Conservation (phyloP, 2,888 invertebrate species). For the Eudasyphora cyanicolor region DNA sequence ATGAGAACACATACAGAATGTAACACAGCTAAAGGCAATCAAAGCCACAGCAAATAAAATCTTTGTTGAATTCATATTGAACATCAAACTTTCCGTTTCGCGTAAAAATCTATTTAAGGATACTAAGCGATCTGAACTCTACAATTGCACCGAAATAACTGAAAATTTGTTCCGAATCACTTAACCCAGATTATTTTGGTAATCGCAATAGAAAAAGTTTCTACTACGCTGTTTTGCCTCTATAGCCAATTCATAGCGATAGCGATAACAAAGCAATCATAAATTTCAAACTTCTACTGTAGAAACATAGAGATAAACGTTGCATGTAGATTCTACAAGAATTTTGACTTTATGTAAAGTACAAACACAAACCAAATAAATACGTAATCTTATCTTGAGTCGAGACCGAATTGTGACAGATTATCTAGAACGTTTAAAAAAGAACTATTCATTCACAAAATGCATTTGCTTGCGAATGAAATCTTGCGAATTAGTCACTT, state of each 20-base stretch:
- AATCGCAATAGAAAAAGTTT: too few species aligned
- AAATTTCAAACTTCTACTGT: neutral
- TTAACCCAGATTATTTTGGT: neutral
- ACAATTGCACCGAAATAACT: slow-evolving; percentile 3
- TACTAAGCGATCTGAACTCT: neutral
- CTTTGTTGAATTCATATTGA: slow-evolving; percentile 62
- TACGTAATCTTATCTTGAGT: neutral
- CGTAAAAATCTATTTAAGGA: neutral
- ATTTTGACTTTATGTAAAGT: neutral
- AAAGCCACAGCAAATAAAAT: slow-evolving; percentile 55
- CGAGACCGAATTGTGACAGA: neutral
- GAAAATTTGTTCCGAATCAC: neutral
- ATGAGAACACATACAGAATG: slow-evolving; percentile 58
- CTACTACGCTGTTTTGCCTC: neutral
- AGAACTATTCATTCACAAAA: neutral
- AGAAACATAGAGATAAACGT: neutral
- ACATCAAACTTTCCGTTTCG: neutral
- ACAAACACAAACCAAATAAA: neutral
- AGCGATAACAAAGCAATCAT: neutral
- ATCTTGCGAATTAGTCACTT: neutral
- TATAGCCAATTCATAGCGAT: neutral
- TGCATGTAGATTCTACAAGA: neutral
- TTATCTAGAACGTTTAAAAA: neutral
- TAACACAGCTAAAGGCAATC: slow-evolving; percentile 56
- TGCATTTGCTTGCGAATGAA: neutral